Percentiles rank a stretch among this genome's conserved stretches.
Conservation (phyloP, 2,888 invertebrate species). For the Heteropelma amictum region DNA sequence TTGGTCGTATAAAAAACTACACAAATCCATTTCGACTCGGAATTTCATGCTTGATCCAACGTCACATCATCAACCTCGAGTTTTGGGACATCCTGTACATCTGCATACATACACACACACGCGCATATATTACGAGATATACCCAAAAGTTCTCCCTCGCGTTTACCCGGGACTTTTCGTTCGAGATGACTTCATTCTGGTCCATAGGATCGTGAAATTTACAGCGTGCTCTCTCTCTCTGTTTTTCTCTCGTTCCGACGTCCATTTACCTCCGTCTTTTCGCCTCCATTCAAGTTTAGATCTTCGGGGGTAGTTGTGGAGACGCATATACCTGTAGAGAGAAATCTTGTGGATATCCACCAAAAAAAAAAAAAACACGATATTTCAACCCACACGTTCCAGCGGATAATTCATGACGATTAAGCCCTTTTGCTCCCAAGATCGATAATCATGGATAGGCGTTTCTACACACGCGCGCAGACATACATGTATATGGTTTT, state of each 20-base stretch:
- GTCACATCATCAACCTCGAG: no score
- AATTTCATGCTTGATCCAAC: no score
- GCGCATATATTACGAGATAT: not conserved
- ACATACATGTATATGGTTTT: conserved; percentile 44
- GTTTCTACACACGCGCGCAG: not conserved
- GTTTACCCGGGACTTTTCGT: conserved; percentile 22
- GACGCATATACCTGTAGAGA: not conserved
- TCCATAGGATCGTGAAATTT: conserved; percentile 54
- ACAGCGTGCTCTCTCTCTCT: conserved; percentile 24
- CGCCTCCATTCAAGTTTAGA: conserved; percentile 32
- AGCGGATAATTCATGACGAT: not conserved
- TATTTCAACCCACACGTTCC: not conserved
- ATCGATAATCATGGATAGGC: not conserved
- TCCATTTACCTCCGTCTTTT: not conserved
- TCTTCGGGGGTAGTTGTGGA: conserved; percentile 14
- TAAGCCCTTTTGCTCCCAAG: not conserved
- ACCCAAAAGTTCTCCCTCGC: not conserved
- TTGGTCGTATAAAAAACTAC: no score
- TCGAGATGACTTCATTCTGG: conserved; percentile 59
- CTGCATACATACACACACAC: not conserved
- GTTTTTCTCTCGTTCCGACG: not conserved
- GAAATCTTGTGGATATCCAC: not conserved
- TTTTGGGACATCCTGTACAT: not conserved
- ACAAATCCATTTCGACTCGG: no score
- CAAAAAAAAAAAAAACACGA: not conserved